Evolutionary conservation across 2,888 invertebrate species (phyloP).

Genomic region (Netelia virgata): DNA sequence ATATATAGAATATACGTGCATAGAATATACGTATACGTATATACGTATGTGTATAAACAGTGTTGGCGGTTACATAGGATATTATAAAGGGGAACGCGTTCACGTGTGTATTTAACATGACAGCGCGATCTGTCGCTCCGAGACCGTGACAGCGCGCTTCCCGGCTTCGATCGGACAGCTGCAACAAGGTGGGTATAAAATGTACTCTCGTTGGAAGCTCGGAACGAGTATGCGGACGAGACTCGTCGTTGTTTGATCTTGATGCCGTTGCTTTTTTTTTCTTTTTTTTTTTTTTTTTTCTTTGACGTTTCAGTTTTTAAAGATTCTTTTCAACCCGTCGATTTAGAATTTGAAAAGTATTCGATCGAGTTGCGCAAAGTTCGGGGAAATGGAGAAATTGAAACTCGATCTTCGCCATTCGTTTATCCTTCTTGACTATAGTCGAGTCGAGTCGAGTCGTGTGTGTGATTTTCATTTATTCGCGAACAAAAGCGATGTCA

Average conservation of each 20-base stretch:
- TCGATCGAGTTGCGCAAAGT: not conserved
- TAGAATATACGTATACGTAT: not conserved
- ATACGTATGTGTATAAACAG: constrained; percentile 24
- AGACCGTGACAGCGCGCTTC: constrained; percentile 63
- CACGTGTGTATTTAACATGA: constrained; percentile 58
- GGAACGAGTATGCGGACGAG: not conserved
- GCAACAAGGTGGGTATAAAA: constrained; percentile 56
- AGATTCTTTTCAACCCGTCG: not conserved
- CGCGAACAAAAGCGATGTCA: not conserved
- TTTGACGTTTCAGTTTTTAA: not conserved
- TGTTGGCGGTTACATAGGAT: constrained; percentile 35
- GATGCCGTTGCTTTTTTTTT: not conserved
- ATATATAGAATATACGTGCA: not conserved
- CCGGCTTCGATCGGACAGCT: constrained; percentile 62
- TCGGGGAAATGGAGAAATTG: too few species aligned
- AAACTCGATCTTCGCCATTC: too few species aligned
- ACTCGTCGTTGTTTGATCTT: not conserved
- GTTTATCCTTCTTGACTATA: too few species aligned
- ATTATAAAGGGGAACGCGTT: constrained; percentile 38
- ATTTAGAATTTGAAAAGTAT: not conserved
- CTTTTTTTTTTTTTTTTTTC: not conserved
- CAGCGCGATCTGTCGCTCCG: constrained; percentile 49
- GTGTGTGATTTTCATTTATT: not conserved
- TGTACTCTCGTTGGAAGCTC: not conserved
- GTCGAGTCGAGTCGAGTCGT: too few species aligned